phyloP scores from a whole-genome alignment of 2,797 vertebrate genomes.

The Falco concolor region DNA sequence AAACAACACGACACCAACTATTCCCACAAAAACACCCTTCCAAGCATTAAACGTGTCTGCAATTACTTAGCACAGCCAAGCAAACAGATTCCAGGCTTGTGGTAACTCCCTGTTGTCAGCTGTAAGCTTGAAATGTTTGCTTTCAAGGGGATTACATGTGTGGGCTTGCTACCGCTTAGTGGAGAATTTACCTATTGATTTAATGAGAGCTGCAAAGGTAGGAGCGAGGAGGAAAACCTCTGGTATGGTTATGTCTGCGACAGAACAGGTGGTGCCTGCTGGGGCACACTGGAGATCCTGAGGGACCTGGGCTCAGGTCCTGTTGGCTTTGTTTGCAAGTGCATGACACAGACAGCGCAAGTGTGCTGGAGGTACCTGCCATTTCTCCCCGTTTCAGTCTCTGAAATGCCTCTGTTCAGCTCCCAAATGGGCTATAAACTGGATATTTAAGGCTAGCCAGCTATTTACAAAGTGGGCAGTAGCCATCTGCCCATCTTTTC shows the following conservation, averaged over 20 bases:
- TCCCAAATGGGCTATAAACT: neutral
- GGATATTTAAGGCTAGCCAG: neutral
- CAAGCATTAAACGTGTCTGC: neutral
- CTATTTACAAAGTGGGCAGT: neutral
- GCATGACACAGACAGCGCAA: neutral
- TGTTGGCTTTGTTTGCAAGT: neutral
- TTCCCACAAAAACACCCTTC: neutral
- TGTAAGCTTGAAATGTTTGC: neutral
- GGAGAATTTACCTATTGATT: neutral
- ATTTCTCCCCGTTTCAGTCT: neutral
- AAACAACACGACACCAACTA: neutral
- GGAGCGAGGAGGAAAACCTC: neutral
- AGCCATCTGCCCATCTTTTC: neutral
- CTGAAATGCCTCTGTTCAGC: neutral
- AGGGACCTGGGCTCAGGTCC: neutral
- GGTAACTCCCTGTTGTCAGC: neutral
- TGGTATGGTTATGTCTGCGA: neutral
- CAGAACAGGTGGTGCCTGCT: neutral
- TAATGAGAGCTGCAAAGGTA: neutral
- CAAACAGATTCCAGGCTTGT: neutral
- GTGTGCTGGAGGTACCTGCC: neutral
- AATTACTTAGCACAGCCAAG: neutral
- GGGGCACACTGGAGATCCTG: neutral
- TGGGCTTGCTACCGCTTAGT: neutral
- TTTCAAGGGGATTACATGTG: neutral